Evolutionary conservation across 2,113 vertebrate species (phyloP), one percentile per base, ranked within the genome.

Genomic region (Trogon melanurus): DNA sequence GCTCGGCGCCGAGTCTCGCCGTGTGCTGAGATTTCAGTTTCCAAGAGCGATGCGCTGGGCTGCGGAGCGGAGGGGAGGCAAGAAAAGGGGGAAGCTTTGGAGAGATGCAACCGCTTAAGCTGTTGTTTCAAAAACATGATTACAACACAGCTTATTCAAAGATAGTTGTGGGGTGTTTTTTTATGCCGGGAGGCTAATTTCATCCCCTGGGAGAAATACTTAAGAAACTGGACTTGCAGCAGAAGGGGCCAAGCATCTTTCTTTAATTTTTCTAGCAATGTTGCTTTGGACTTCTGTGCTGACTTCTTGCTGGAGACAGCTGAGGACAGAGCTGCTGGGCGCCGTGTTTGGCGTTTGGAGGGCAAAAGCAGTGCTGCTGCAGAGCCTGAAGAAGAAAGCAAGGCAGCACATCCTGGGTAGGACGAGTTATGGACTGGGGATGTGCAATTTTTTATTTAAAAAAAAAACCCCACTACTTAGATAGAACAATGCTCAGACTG

Each of bases 71-170:
- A 16, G 45, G 50, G 45, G 91, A 72, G 48, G 74, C 10, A 12
- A 26, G 53, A 56, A 60, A 72, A 57, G 12, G 36, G 36, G 56
- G 36, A 70, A n/a, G 65, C 83, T 74, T 62, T 67, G 56, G 50
- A n/a, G 71, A 89, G 47, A 22, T 56, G 20, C 19, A 66, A 16
- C 51, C 1, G 8, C 58, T 95, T 21, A 23, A 53, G 60, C 65
- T 80, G n/a, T 25, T 78, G 30, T 88, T 92, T 91, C 65, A 74
- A 48, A 94, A 93, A 74, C 48, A 16, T 1, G 6, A 48, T 95
- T 94, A 67, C 83, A 47, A 61, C 83, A 86, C 16, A 54, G 61
- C 66, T 92, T 92, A 56, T 91, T 95, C 83, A 71, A 83, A 47
- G 80, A 74, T 84, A 90, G 83, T 92, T 41, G 41, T 41, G 41